Evolutionary conservation across 2,888 invertebrate genomes (phyloP), one percentile per base, ranked within the genome.

Genomic region (Heliconius sara): DNA sequence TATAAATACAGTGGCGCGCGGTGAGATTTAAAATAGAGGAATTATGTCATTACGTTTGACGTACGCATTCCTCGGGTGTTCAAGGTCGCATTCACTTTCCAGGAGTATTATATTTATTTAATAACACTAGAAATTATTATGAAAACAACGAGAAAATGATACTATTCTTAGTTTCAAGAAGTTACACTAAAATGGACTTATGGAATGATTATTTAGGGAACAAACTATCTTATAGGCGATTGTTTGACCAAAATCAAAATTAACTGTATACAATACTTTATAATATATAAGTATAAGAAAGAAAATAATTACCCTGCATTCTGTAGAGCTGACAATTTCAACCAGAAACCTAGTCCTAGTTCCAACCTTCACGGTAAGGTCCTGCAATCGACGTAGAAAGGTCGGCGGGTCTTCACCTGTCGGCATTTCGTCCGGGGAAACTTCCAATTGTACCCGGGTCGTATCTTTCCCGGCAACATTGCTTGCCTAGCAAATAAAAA

Each of bases 341-440:
- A 98, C 97, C 73, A 98, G 96, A 88, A 98, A 97, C 85, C 98
- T 95, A 1, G 98, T 97, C 87, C 98, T 96, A 68, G 98, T 98
- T 88, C 98, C 98, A 88, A 99, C 98, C 95, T 98, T 98, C 81
- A 98, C 98, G 22, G 97, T 97, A 77, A 98, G 96, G 92, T 99
- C 98, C 88, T 97, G 97, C 77, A 99, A 96, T 83, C 98, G 96
- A 82, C 98, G 96, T 82, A 98, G 95, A 93, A 99, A 98, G 84
- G 97, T 96, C 39, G 99, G 99, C 16, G 97, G 97, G 91, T 97
- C 97, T 82, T 97, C 97, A 76, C 97, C 96, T 3, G 94, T 94
- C n/a, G 93, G 95, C 84, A 95, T 92, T 88, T 96, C 96, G 82
- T 96, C 96, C 72, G 97, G 86, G 5, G 92, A 87, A 85, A 96